These are phyloP conservation scores for Anguilla japonica DNA, from an alignment of 2,113 vertebrate genomes.

Conservation along the genomic window DNA sequence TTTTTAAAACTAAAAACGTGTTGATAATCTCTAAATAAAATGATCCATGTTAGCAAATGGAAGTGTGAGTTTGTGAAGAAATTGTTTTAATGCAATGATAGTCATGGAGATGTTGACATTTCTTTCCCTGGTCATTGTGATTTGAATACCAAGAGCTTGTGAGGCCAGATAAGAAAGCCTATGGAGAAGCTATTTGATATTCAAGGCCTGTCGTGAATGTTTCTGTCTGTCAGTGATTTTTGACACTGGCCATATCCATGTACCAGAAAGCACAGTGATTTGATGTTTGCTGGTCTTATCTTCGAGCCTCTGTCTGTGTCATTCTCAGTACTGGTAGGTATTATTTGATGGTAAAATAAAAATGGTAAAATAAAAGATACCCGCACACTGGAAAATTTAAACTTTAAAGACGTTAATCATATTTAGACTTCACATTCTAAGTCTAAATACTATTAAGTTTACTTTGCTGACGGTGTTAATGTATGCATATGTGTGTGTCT, in stretches of 20 bases:
- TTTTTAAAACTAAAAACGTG: too few species aligned
- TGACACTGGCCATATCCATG: not conserved
- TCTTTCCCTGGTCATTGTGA: not conserved
- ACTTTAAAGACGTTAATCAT: too few species aligned
- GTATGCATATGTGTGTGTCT: too few species aligned
- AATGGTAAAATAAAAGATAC: not conserved
- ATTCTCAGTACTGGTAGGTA: not conserved
- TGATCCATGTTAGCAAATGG: not conserved
- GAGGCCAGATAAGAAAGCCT: not conserved
- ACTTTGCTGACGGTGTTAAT: too few species aligned
- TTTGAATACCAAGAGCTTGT: not conserved
- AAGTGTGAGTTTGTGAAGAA: not conserved
- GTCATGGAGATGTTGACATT: not conserved
- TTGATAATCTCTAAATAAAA: not conserved
- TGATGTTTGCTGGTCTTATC: not conserved
- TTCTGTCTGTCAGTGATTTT: not conserved
- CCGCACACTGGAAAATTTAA: too few species aligned
- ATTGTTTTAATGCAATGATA: not conserved
- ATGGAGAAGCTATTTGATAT: not conserved
- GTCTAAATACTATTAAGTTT: too few species aligned
- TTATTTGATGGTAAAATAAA: not conserved
- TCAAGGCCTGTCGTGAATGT: not conserved
- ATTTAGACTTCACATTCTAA: too few species aligned
- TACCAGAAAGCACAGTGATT: not conserved
- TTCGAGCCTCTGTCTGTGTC: not conserved